phyloP scores from a whole-genome alignment of 2,797 vertebrate species.

The Siniperca obscura region DNA sequence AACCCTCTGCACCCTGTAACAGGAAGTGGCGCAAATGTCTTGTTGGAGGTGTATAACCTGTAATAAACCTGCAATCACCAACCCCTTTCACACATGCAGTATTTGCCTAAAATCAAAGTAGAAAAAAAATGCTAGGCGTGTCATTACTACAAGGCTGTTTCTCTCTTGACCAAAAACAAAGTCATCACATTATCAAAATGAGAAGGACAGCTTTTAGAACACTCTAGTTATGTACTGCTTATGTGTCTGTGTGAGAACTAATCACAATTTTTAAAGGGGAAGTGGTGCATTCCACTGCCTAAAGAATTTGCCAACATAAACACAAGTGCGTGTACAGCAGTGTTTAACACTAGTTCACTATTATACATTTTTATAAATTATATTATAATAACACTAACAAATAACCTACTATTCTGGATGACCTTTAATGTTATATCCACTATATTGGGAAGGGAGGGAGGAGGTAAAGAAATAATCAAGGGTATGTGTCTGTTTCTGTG shows the following conservation, averaged over 20 bases:
- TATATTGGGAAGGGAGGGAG: background rate
- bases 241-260: background rate
- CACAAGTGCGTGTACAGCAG: background rate
- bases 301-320: background rate
- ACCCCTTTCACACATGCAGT: background rate
- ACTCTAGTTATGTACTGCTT: background rate
- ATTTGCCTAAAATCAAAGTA: background rate
- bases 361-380: too few species aligned
- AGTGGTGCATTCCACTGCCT: background rate
- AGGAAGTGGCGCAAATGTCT: constrained; percentile 12
- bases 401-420: background rate
- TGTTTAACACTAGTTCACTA: background rate
- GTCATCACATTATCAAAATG: background rate
- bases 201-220: background rate
- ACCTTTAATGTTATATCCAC: background rate
- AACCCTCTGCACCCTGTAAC: background rate
- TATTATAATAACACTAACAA: background rate
- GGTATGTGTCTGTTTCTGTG: too few species aligned
- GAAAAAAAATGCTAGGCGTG: background rate
- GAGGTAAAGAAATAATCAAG: background rate
- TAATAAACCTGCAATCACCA: background rate
- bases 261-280: background rate
- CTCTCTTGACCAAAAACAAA: background rate
- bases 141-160: background rate
- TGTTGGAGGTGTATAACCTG: background rate